Evolutionary conservation across 2,797 vertebrate genomes (phyloP).

Genomic region (Syngnathus acus): DNA sequence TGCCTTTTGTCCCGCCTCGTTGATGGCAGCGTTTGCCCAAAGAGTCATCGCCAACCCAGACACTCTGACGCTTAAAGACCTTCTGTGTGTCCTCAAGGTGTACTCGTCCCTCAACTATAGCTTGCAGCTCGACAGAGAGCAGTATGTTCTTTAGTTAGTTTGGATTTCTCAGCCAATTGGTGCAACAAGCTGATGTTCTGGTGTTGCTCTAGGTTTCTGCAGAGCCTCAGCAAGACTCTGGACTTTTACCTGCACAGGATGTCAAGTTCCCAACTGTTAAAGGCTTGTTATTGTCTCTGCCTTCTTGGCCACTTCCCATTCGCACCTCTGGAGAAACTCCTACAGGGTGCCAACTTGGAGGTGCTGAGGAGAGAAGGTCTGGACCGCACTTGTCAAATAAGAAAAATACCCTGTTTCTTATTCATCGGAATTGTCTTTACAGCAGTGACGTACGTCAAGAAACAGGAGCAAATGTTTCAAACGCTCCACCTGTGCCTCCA

Average conservation of each 20-base stretch:
- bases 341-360: constrained; percentile 57
- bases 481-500: constrained; percentile 72
- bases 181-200: background rate
- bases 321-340: constrained; percentile 69
- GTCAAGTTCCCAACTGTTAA: constrained; percentile 63
- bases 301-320: constrained; percentile 75
- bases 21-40: constrained; percentile 74
- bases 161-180: background rate
- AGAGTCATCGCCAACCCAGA: constrained; percentile 65
- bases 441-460: constrained; percentile 44
- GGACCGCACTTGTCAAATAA: background rate
- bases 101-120: constrained; percentile 78
- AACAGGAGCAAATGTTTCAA: constrained; percentile 59
- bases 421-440: constrained; percentile 12
- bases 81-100: constrained; percentile 65
- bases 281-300: constrained; percentile 65
- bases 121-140: constrained; percentile 46
- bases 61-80: constrained; percentile 60
- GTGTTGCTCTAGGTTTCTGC: constrained; percentile 73
- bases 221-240: constrained; percentile 61
- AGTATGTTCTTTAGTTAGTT: constrained; percentile 49
- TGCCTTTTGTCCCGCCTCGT: constrained; percentile 62
- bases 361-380: constrained; percentile 64
- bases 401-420: background rate
- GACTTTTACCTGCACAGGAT: constrained; percentile 70